phyloP scores from a whole-genome alignment of 2,797 vertebrate genomes.

The Eulemur coronatus region DNA sequence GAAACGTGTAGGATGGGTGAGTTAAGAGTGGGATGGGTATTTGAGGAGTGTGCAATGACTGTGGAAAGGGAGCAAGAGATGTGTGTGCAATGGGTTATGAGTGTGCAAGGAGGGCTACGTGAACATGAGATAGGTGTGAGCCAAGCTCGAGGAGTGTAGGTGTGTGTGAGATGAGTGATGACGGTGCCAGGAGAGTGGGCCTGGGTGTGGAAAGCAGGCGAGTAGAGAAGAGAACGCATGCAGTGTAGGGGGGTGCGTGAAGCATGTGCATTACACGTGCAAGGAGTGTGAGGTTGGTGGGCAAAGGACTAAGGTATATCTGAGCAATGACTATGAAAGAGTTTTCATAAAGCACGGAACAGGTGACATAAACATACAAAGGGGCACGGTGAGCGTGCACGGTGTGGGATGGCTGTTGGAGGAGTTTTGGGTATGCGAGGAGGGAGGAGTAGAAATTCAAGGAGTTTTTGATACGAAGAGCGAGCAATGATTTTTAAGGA shows the following conservation, averaged over 20 bases:
- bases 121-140: neutral
- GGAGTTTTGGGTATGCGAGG: neutral
- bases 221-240: neutral
- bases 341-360: neutral
- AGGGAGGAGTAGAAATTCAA: neutral
- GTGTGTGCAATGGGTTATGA: neutral
- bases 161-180: neutral
- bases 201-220: neutral
- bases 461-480: neutral
- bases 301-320: neutral
- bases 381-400: neutral
- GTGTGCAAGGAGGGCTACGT: neutral
- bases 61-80: neutral
- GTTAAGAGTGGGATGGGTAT: neutral
- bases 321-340: neutral
- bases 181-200: neutral
- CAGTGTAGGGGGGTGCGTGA: fast-evolving
- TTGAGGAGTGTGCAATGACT: neutral
- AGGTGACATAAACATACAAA: neutral
- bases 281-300: neutral
- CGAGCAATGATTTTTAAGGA: neutral
- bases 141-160: neutral
- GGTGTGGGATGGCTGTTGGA: neutral
- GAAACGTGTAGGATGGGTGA: neutral
- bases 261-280: fast-evolving